Base-by-base conservation (phyloP, 2,113 vertebrate species). In the Mesembrinibis cayennensis region DNA sequence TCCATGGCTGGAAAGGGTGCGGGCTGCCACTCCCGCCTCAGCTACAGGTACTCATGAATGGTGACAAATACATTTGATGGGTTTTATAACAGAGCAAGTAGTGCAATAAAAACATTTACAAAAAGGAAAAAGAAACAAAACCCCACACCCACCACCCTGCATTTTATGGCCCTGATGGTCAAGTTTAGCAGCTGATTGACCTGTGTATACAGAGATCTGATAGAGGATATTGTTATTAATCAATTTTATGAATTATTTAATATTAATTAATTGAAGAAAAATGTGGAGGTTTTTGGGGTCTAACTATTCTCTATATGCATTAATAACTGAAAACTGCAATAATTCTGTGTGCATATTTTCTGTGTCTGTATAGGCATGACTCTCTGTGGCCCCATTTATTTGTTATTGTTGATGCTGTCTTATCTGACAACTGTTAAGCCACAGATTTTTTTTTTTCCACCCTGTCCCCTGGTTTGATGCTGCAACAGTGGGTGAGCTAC, bases 231-330 rank as follows among this genome's bases (percentile, higher is more conserved):
- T 45, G 19, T 56, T 47, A 52, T 45, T 30, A 69, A 73, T 47
- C 7, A 26, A 15, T 62, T 29, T 17, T n/a, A 38, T 30, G 1
- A 38, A 47, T 38, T 30, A 47, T 52, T 65, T 53, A 45, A 22
- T 53, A 44, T 38, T 38, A 38, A 62, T 14, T 25, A 47, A 42
- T 6, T n/a, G 29, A 59, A 9, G 1, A 30, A 72, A 27, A 40
- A 42, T 1, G 0, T 14, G 0, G 13, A 16, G 8, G 4, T 49
- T 49, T 85, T 50, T 23, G n/a, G 9, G 3, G 7, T 38, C 26
- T 52, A 38, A 23, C n/a, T 50, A 1, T 49, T 44, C 5, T n/a
- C 32, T 59, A 2, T 42, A 38, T 16, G 16, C 14, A 19, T 67
- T 38, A 44, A n/a, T 38, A 76, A 76, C 20, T 55, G 65, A 50